Evolutionary conservation across 2,113 vertebrate genomes (phyloP).

Genomic region (Orthochromis malagaraziensis): DNA sequence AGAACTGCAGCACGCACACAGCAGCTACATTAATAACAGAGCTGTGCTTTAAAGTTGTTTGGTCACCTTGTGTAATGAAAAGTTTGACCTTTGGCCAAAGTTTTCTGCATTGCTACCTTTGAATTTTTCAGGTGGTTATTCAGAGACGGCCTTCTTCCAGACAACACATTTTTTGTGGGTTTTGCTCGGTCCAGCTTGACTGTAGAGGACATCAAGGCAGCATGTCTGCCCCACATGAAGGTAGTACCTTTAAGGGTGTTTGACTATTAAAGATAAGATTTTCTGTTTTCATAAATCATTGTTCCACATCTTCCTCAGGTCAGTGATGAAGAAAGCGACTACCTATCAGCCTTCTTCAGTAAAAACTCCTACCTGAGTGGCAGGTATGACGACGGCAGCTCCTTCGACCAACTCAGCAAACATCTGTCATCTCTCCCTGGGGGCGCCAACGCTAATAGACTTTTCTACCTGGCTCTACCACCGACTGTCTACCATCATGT

Average conservation of each 20-base stretch:
- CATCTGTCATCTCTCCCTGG: slow-evolving; percentile 55
- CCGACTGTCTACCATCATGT: slow-evolving; percentile 54
- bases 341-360: slow-evolving; percentile 51
- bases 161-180: slow-evolving; percentile 80
- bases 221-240: slow-evolving; percentile 81
- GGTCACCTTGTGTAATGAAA: neutral
- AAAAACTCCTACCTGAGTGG: slow-evolving; percentile 63
- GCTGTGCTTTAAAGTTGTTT: neutral
- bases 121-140: slow-evolving; percentile 80
- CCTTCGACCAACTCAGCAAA: slow-evolving; percentile 50
- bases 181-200: slow-evolving; percentile 81
- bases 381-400: slow-evolving; percentile 40
- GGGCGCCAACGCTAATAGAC: slow-evolving; percentile 69
- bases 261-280: neutral
- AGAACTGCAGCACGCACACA: neutral
- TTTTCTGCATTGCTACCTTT: neutral
- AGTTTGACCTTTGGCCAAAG: neutral
- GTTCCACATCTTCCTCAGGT: slow-evolving; percentile 7
- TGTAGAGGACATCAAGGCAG: slow-evolving; percentile 73
- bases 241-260: slow-evolving; percentile 34
- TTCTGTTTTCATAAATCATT: neutral
- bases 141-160: slow-evolving; percentile 81
- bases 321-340: slow-evolving; percentile 31
- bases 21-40: neutral
- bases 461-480: slow-evolving; percentile 81